These are phyloP conservation scores for Narcine bancroftii DNA, from an alignment of 2,113 vertebrate genomes.

Conservation along the genomic window DNA sequence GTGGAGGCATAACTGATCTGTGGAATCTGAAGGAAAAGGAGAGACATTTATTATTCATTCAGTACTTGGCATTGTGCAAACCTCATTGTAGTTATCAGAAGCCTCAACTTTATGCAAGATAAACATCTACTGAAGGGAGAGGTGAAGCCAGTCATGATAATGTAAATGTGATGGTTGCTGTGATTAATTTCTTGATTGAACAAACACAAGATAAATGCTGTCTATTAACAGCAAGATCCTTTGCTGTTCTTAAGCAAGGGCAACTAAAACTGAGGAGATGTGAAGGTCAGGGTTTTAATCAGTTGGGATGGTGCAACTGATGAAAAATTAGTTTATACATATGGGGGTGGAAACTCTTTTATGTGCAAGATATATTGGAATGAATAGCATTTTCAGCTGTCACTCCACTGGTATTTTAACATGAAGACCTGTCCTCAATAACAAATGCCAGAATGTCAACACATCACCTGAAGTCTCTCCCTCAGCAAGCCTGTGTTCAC, in stretches of 20 bases:
- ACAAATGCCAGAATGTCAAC: neutral
- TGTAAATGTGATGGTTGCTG: neutral
- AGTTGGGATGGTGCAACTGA: neutral
- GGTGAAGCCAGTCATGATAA: neutral
- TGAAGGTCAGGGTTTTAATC: neutral
- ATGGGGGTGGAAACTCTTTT: neutral
- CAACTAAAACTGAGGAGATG: neutral
- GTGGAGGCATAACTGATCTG: constrained; percentile 98
- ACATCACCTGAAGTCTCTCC: neutral
- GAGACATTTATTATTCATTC: neutral
- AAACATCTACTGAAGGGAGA: neutral
- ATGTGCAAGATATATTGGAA: neutral
- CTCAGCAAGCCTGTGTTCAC: neutral
- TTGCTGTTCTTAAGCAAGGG: neutral
- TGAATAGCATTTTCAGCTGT: neutral
- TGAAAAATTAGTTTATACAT: neutral
- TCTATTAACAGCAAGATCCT: too few relatives aligned
- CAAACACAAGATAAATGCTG: neutral
- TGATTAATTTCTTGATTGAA: constrained; percentile 1
- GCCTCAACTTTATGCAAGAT: constrained; percentile 12
- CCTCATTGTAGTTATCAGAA: neutral
- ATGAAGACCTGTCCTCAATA: neutral
- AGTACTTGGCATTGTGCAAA: neutral
- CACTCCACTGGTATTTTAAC: neutral
- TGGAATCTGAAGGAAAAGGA: constrained; percentile 71